Base-by-base conservation (phyloP, 2,797 vertebrate species). In the Alca torda region DNA sequence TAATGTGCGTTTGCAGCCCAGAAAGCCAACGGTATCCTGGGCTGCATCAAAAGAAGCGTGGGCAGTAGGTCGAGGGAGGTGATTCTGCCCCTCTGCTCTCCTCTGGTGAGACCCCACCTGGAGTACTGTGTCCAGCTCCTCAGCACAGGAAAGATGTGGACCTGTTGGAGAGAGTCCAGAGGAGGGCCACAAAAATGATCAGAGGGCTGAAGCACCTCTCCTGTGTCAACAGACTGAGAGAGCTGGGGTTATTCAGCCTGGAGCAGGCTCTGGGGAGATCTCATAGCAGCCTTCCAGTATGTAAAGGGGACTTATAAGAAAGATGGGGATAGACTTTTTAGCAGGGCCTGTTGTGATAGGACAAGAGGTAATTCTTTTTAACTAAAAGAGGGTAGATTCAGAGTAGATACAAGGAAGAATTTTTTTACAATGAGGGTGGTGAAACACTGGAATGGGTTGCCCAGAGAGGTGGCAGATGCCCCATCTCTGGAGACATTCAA, bases 261-360 rank as follows among this genome's bases (percentile, higher is more conserved):
- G 33, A 57, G 35, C 57, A 59, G 26, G 8, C 60, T 60, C 9
- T 1, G 1, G 12, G 10, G 15, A 57, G 4, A 37, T 23, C 12
- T 51, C 11, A 60, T 4, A 6, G 33, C 7, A 2, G 68, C 37
- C 10, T 37, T 51, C 5, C 30, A 26, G 25, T 33, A 46, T 6
- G 19, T 61, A n/a, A 59, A 63, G 7, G 18, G n/a, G 23, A 23
- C 20, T 35, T 50, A 6, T 10, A 45, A 37, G 30, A 76, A 60
- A 51, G 35, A 48, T 14, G 20, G 30, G 14, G 51, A 51, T 35
- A 37, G 11, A 35, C 20, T n/a, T 37, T 46, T 60, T 39, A 68
- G 63, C 2, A 76, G 48, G 17, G 26, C 31, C 12, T 63, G 31
- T 26, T 11, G 13, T 0, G 0, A 41, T 0, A 61, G 48, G 30